Base-by-base conservation (phyloP, 2,113 vertebrate species). In the Callorhinus ursinus region DNA sequence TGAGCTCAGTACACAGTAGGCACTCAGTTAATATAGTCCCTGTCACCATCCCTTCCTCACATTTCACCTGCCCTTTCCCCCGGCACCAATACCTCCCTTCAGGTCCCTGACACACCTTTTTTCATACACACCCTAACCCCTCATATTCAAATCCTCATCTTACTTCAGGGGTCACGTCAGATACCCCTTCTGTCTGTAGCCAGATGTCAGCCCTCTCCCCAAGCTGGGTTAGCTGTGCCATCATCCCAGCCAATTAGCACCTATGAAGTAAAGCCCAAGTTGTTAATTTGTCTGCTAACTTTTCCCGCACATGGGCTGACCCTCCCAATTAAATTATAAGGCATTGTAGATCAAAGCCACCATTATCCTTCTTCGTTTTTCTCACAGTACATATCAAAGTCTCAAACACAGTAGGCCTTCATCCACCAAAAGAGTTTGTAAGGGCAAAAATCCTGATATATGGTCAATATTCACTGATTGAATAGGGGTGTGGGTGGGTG, bases 181-280 rank as follows among this genome's bases (percentile, higher is more conserved):
- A 51, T 3, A 9, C 16, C 22, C 26, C 7, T 65, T 81, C 63
- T 26, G 10, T 1, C 49, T 0, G 0, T 1, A 51, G 53, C 18
- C 57, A 4, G 36, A 83, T 14, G 19, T 83, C 51, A 76, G 33
- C 33, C 51, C 53, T 33, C 5, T 71, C 59, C 8, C 89, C 19
- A 6, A 31, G 16, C 9, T 86, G 18, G 67, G n/a, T 46, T 12
- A 28, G 21, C 26, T 1, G 69, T 61, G 21, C 63, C 85, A 31
- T 5, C 65, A 55, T 4, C 42, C 71, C 74, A 63, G 21, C 59
- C 69, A 90, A 88, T 92, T 85, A 93, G 55, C 94, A 89, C 80
- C 92, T 82, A 63, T 2, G 13, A 88, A 88, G 77, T 55, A 88
- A 96, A 96, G 42, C 46, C 13, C 53, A 92, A 14, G 0, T 21